A percentile compares a stretch with the other conserved stretches of the same genome.
These are phyloP conservation scores for Clamator glandarius DNA, from an alignment of 2,797 vertebrate species.

Conservation along the genomic window DNA sequence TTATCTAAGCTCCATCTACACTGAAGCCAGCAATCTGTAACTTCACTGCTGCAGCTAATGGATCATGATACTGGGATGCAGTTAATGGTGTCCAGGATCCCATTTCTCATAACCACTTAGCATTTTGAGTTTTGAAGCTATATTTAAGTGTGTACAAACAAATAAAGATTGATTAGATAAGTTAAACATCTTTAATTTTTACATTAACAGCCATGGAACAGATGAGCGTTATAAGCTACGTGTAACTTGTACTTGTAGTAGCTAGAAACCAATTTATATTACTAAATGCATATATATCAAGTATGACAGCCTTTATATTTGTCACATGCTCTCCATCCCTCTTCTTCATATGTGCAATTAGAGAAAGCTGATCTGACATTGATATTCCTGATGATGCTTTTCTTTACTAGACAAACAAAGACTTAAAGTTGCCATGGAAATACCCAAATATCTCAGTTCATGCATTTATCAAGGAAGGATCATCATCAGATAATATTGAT, in stretches of 20 bases:
- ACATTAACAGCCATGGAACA: neutral
- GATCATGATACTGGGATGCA: neutral
- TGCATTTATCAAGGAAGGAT: constrained; percentile 27
- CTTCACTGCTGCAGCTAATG: neutral
- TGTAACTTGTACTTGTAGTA: neutral
- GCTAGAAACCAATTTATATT: neutral
- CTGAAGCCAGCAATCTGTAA: neutral
- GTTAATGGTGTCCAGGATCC: neutral
- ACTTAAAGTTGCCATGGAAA: constrained; percentile 47
- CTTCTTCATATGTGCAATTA: neutral
- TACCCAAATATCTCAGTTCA: neutral
- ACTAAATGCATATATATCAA: neutral
- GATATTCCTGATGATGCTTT: neutral
- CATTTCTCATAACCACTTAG: neutral
- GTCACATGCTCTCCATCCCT: neutral
- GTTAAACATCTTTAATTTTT: neutral
- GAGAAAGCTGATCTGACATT: neutral
- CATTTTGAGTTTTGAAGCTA: neutral
- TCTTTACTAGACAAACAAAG: constrained; percentile 24
- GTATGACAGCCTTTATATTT: neutral
- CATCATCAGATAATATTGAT: neutral
- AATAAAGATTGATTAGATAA: neutral
- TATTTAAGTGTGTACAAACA: neutral
- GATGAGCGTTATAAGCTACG: neutral
- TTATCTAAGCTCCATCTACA: neutral